Evolutionary conservation across 2,113 vertebrate species (phyloP), one percentile per base, ranked within the genome.

Genomic region (Erythrolamprus reginae): DNA sequence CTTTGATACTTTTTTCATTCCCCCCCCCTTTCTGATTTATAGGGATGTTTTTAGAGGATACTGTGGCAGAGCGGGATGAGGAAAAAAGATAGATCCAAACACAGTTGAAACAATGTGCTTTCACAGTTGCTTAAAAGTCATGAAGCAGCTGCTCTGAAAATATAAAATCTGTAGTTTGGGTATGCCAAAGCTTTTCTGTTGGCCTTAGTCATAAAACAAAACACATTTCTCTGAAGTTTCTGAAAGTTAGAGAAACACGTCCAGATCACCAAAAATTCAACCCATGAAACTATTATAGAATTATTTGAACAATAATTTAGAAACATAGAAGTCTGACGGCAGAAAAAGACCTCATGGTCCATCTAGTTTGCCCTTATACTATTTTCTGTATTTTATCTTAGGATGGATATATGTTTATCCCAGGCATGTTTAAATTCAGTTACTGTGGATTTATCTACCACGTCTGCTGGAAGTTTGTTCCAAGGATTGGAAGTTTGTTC

Each of bases 81-180:
- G 33, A 86, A 87, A 91, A 89, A 92, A 88, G 48, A 94, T 28
- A 85, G 84, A 93, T 93, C 58, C 92, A 96, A 96, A 93, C 84
- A 95, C 84, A 95, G 89, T 91, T 96, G 93, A 95, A 95, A 96
- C 95, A 96, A 96, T 96, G 93, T 94, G 93, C 96, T 96, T 95
- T 96, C 96, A 96, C 96, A 96, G 89, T 93, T 96, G 92, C 93
- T 96, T 96, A 94, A 95, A 96, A 96, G 93, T 94, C 93, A 95
- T 45, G 1, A 51, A 96, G 93, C 94, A 96, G 93, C 93, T 96
- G 96, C 88, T 48, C 4, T 90, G 92, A 95, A 90, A 95, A 89
- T 94, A 91, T 95, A 95, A 93, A 96, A 96, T 97, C 93, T 95
- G 93, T 93, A 93, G 91, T 94, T 93, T 93, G 93, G 95, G 93